Evolutionary conservation across 2,797 vertebrate species (phyloP).

Genomic region (Falco peregrinus): DNA sequence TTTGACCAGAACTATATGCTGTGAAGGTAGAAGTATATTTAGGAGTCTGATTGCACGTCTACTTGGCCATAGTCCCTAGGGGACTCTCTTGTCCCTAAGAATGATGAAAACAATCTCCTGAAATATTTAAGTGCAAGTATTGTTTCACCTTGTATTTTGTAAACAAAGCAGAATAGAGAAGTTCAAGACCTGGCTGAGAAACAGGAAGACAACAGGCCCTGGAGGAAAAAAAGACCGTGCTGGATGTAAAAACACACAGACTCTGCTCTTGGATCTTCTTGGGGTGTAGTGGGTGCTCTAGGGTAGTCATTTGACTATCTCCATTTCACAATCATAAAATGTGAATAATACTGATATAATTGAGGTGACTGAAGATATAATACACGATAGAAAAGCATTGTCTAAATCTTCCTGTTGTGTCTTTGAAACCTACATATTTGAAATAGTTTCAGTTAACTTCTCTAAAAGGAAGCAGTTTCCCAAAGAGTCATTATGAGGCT

Average conservation of each 20-base stretch:
- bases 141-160: not conserved
- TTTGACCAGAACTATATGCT: not conserved
- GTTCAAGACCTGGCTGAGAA: not conserved
- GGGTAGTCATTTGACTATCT: not conserved
- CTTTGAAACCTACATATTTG: not conserved
- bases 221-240: not conserved
- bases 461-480: not conserved
- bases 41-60: not conserved
- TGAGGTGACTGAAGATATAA: not conserved
- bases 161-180: not conserved
- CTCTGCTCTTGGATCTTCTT: not conserved
- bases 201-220: not conserved
- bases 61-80: not conserved
- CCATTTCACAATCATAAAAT: not conserved
- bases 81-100: not conserved
- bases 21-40: slow-evolving; percentile 11
- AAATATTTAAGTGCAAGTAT: not conserved
- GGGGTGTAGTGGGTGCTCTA: not conserved
- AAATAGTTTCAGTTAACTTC: not conserved
- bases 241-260: not conserved
- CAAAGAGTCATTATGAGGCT: rapidly evolving
- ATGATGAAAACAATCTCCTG: not conserved
- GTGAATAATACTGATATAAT: not conserved
- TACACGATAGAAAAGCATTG: rapidly evolving
- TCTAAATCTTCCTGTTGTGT: not conserved